These are phyloP conservation scores for Catharus ustulatus DNA, from an alignment of 2,797 vertebrate genomes.

Conservation along the genomic window DNA sequence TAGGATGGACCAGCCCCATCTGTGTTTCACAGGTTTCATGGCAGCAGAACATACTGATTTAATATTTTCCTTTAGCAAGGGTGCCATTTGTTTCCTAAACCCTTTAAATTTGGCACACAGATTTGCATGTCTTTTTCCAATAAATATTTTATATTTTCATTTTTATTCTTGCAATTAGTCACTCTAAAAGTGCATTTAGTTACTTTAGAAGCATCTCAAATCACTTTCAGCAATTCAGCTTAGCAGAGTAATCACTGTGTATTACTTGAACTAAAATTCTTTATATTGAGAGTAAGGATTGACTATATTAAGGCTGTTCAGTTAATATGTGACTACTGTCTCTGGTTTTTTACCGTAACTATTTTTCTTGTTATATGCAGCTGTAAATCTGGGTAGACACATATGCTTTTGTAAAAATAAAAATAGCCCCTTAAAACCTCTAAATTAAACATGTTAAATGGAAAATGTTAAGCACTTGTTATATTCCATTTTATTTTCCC, in stretches of 20 bases:
- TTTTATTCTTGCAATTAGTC: not conserved
- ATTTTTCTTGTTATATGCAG: not conserved
- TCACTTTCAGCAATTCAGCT: not conserved
- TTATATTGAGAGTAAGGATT: not conserved
- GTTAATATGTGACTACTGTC: constrained; percentile 18
- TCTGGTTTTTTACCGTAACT: not conserved
- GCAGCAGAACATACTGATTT: not conserved
- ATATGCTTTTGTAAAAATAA: not conserved
- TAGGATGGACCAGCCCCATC: not conserved
- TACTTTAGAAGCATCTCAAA: not conserved
- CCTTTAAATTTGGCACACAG: not conserved
- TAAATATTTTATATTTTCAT: not conserved
- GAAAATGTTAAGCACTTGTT: not conserved
- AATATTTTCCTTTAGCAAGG: not conserved
- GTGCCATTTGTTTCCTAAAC: not conserved
- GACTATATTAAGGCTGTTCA: not conserved
- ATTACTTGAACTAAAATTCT: constrained; percentile 19
- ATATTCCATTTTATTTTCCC: not conserved
- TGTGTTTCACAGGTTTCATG: not conserved
- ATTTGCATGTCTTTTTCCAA: not conserved
- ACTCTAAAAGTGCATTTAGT: not conserved
- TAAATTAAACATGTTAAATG: not conserved
- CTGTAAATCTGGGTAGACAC: not conserved
- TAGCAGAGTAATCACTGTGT: not conserved
- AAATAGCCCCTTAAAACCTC: not conserved